Percentiles rank a stretch among this genome's conserved stretches.
Evolutionary conservation across 2,113 vertebrate species (phyloP).

Genomic region (Cariama cristata): DNA sequence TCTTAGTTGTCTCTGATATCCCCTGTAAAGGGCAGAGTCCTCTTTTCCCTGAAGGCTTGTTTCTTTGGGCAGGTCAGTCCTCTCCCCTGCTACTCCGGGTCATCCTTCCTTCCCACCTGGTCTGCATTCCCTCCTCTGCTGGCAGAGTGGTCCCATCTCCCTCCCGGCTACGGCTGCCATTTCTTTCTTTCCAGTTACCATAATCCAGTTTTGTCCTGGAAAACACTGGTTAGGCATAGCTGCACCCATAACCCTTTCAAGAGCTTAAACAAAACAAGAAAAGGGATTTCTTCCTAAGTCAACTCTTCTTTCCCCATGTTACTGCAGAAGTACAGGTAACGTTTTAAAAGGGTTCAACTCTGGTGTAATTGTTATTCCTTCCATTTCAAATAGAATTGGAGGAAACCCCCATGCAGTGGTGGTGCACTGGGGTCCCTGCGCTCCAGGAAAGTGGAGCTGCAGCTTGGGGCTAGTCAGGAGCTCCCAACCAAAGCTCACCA

Average conservation of each 20-base stretch:
- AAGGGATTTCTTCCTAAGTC: background rate
- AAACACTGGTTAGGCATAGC: too few species aligned
- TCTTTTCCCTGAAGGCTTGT: background rate
- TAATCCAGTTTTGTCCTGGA: background rate
- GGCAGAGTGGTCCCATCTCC: rapidly evolving
- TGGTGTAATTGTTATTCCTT: background rate
- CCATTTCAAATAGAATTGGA: background rate
- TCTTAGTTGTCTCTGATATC: background rate
- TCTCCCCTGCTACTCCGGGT: background rate
- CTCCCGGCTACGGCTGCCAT: background rate
- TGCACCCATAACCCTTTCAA: background rate
- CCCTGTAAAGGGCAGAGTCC: background rate
- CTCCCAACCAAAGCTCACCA: rapidly evolving
- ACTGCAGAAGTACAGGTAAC: background rate
- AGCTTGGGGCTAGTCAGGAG: background rate
- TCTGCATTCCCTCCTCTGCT: background rate
- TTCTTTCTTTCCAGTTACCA: background rate
- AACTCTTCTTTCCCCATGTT: background rate
- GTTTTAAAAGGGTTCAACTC: background rate
- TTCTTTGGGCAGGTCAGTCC: background rate
- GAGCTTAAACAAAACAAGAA: background rate
- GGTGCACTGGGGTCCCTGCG: background rate
- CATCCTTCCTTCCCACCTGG: background rate
- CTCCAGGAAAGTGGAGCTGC: background rate
- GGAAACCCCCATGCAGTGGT: background rate